Evolutionary conservation across 1,140 invertebrate species (phyloP), one percentile per base, ranked within the genome.

Genomic region (Orius laevigatus): DNA sequence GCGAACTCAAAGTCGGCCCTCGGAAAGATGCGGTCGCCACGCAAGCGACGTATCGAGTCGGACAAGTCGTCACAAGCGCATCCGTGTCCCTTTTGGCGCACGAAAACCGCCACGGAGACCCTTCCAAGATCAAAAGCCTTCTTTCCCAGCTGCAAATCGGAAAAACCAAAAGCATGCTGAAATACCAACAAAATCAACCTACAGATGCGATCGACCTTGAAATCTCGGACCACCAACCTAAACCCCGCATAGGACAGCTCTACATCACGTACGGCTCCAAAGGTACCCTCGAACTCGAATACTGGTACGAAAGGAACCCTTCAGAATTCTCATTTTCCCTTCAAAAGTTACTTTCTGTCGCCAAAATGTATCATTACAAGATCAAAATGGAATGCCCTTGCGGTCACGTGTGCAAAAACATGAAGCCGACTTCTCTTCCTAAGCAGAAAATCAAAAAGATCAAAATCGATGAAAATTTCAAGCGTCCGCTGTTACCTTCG

Each of bases 241-340:
- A 18, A 9, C 48, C 39, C 5, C 55, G 84, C 25, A 72, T 93
- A 38, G 89, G 87, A 0, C 85, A 94, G 66, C 62, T 93, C n/a
- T 91, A 88, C 68, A 67, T 92, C 50, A 88, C 90, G 80, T 79
- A 86, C 65, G 86, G 86, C 9, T 71, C 73, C 45, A 79, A 86
- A 53, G 81, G 78, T 0, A 86, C 79, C 63, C 62, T 91, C 15
- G 70, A 76, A 52, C 63, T 91, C 38, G 83, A 90, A 62, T 91
- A 91, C 63, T 81, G 79, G 69, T 91, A 84, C 84, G 66, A 71
- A n/a, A 10, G 58, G 62, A 35, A 4, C 11, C 1, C 32, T 14
- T 3, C n/a, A 5, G 34, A 33, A 32, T 16, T 55, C 2, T 32
- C 51, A 8, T n/a, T 34, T 34, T 33, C 48, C 4, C 48, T 58